Evolutionary conservation across 1,140 invertebrate genomes (phyloP).

Genomic region (Leptinotarsa texana): DNA sequence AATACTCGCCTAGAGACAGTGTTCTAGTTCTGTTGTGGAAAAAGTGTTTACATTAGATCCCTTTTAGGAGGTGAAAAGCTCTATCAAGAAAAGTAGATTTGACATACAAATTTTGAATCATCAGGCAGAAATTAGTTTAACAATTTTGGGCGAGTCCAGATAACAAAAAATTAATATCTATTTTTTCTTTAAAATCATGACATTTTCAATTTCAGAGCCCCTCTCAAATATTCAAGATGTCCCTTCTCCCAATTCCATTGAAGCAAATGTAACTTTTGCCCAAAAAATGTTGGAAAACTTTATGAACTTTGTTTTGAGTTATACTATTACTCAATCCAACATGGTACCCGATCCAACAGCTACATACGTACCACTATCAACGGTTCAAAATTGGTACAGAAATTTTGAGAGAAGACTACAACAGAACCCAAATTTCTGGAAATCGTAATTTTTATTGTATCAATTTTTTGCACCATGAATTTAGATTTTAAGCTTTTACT

Average conservation of each 20-base stretch:
- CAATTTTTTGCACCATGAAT: neutral
- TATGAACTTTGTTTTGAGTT: conserved; percentile 90
- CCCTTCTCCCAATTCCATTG: conserved; percentile 59
- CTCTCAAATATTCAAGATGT: conserved; percentile 51
- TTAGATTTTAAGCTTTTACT: too few species aligned
- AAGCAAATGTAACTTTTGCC: conserved; percentile 79
- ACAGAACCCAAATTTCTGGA: conserved; percentile 96
- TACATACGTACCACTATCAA: conserved; percentile 83
- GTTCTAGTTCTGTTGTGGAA: too few species aligned
- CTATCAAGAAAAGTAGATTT: too few species aligned
- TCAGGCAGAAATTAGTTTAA: too few species aligned
- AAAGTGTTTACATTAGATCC: too few species aligned
- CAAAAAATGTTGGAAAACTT: conserved; percentile 94
- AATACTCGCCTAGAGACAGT: too few species aligned
- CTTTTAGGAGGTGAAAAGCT: too few species aligned
- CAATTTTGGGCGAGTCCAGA: too few species aligned
- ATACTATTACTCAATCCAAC: conserved; percentile 77
- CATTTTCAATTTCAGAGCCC: conserved; percentile 46
- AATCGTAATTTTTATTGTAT: conserved; percentile 53
- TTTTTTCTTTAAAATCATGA: neutral
- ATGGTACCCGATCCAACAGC: conserved; percentile 81
- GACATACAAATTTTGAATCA: too few species aligned
- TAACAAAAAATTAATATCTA: too few species aligned
- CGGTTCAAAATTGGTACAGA: conserved; percentile 90
- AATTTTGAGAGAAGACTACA: conserved; percentile 87